Conservation (phyloP, 2,797 vertebrate genomes). For the Karalla daura region DNA sequence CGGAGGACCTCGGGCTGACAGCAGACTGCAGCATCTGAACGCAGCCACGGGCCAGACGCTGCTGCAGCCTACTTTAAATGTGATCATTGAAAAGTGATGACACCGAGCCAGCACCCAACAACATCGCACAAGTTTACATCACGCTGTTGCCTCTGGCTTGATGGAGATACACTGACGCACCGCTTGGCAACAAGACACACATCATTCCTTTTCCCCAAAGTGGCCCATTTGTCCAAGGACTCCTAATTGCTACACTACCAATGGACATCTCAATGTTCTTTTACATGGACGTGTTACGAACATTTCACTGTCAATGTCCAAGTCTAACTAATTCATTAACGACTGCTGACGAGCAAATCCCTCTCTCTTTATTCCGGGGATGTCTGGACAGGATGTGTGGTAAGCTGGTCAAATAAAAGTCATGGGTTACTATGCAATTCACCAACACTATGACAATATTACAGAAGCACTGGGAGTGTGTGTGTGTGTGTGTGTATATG, state of each 20-base stretch:
- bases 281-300: slow-evolving; percentile 57
- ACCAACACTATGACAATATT: slow-evolving; percentile 1
- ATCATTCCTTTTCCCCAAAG: slow-evolving; percentile 10
- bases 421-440: slow-evolving; percentile 3
- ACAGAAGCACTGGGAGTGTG: background rate
- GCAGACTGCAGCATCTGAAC: slow-evolving; percentile 53
- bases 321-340: slow-evolving; percentile 68
- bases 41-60: slow-evolving; percentile 45
- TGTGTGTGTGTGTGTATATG: no score
- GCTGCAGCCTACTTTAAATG: slow-evolving; percentile 56
- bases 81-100: slow-evolving; percentile 60
- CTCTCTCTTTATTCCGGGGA: slow-evolving; percentile 42
- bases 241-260: slow-evolving; percentile 40
- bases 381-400: slow-evolving; percentile 12
- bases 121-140: slow-evolving; percentile 41
- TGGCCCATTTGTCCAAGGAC: slow-evolving; percentile 25
- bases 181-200: background rate
- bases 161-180: slow-evolving; percentile 3
- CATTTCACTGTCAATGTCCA: slow-evolving; percentile 51
- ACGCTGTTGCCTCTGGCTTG: slow-evolving; percentile 22
- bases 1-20: slow-evolving; percentile 49
- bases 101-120: slow-evolving; percentile 36
- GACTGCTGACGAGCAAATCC: slow-evolving; percentile 52
- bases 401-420: slow-evolving; percentile 20
- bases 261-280: slow-evolving; percentile 55